Evolutionary conservation across 1,140 invertebrate species (phyloP), one percentile per base, ranked within the genome.

Genomic region (Zelostemma sp.): DNA sequence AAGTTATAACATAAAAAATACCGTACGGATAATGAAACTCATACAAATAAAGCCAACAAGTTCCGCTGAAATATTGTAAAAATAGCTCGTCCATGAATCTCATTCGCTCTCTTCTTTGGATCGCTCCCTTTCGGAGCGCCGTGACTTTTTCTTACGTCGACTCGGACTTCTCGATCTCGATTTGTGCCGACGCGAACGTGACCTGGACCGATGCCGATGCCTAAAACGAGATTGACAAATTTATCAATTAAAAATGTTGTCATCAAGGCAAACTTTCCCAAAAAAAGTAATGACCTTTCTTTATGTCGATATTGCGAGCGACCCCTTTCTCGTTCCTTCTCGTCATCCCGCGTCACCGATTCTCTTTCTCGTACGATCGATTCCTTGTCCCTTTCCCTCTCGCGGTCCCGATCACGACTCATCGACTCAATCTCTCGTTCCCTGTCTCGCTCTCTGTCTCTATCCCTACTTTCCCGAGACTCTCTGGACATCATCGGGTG

Each of bases 61-160:
- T 28, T 28, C 8, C 25, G 8, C 8, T 4, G 25, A 28, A 28
- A 28, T 8, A 8, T 28, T 28, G n/a, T n/a, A n/a, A n/a, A n/a
- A n/a, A n/a, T n/a, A n/a, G n/a, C n/a, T n/a, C n/a, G n/a, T n/a
- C n/a, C n/a, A n/a, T n/a, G n/a, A n/a, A n/a, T n/a, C n/a, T n/a
- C n/a, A 88, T 82, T 89, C 88, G 45, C 87, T 88, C n/a, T 89
- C 88, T 58, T 89, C 88, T 59, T 89, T 89, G 8, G 85, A 86
- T 15, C 84, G 75, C 63, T 87, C 86, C 16, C 83, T 76, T 55
- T 89, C 88, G 16, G 88, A 88, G 35, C 88, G 86, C 71, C 88
- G 83, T 0, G 87, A 88, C 83, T 91, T 91, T 84, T 90, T 91
- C 77, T 91, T 91, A 33, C 88, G 84, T 50, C 88, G 85, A 72